Evolutionary conservation across 2,113 vertebrate species (phyloP), one percentile per base, ranked within the genome.

Genomic region (Microtus richardsoni): DNA sequence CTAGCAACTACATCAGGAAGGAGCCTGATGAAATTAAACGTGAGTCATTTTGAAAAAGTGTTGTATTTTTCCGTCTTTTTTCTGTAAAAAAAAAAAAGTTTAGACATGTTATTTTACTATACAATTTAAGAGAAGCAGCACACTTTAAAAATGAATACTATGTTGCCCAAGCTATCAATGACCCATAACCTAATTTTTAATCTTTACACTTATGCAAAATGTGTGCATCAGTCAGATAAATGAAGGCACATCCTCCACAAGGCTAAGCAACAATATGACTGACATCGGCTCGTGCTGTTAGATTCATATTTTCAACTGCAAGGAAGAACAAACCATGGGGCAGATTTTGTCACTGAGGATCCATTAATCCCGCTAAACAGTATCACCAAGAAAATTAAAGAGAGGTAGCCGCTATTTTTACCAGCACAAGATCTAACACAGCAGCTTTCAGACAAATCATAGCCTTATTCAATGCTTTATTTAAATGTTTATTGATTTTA

Each of bases 361-460:
- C 47, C 30, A 87, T 64, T 74, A 28, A 75, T 89, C 85, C 1
- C 28, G 52, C 14, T 64, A 93, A 77, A 88, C 21, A 75, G 16
- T 93, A 41, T 28, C 39, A 82, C 3, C 24, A 47, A 22, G 41
- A 88, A 44, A 13, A 28, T 0, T 68, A 16, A 91, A 88, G 66
- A 39, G 70, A 70, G 8, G 21, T 41, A 80, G 82, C 47, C 66
- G 66, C 33, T 74, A 71, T 60, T 95, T 97, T 93, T 85, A 91
- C 26, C 75, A 64, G 16, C 28, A 39, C 19, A 82, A 41, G 6
- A 21, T 60, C 54, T 95, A 58, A 85, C 7, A 93, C 41, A 74
- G 44, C 66, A 95, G 64, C 89, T 95, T 95, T 94, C 84, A 68
- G 64, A 95, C 7, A 85, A 91, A 85, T 88, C 84, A 75, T 62